Evolutionary conservation across 2,888 invertebrate species (phyloP), one percentile per base, ranked within the genome.

Genomic region (Cremastinae sp.): DNA sequence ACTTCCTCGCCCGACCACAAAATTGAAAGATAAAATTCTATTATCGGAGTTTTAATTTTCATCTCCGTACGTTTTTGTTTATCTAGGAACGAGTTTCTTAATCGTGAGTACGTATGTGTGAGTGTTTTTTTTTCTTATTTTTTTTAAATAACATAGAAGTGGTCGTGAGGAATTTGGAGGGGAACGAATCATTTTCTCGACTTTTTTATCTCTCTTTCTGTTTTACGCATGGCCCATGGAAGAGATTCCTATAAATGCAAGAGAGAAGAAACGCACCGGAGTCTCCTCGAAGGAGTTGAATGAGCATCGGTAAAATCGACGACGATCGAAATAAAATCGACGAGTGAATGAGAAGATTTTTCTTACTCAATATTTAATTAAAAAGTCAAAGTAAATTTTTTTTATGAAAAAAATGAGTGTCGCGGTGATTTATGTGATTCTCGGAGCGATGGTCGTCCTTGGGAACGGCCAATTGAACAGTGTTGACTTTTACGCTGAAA

Each of bases 401-500:
- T n/a, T n/a, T n/a, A n/a, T n/a, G n/a, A n/a, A n/a, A n/a, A 61
- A 16, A n/a, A 72, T 76, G 75, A 1, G 41, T 0, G 9, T 39
- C 12, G 10, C 10, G 18, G 10, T 43, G 37, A 53, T 72, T 62
- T n/a, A 47, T 10, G 1, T 76, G 8, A 1, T 76, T 35, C 8
- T 65, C 8, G 77, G 79, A 69, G 75, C 72, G 68, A 20, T n/a
- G 18, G 18, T 81, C 10, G 58, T 28, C 3, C 16, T 51, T 28
- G 53, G 16, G 0, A 53, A 71, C 39, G 62, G 39, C 9, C 76
- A 69, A 10, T 47, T 9, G 1, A 10, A 14, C 12, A 61, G 70
- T 62, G 35, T 45, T 37, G 59, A 58, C 78, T 75, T 73, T 28
- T 80, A 79, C 28, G 64, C 45, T 1, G 80, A 79, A 20, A 90